These are phyloP conservation scores for Orussus abietinus DNA, from an alignment of 1,140 invertebrate genomes.

Conservation along the genomic window DNA sequence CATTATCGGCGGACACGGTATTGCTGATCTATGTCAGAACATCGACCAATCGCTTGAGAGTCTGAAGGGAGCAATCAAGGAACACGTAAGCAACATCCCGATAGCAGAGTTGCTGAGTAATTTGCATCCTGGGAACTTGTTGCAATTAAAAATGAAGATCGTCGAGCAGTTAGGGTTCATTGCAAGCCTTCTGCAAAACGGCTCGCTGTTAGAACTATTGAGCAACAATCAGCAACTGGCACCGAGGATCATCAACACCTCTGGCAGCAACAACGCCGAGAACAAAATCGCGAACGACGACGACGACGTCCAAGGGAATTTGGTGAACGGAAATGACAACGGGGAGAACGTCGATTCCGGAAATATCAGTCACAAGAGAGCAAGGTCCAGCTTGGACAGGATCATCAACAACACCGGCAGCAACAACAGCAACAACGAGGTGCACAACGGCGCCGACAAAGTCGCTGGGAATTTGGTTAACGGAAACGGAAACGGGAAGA, in stretches of 20 bases:
- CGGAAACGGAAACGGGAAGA: constrained; percentile 3
- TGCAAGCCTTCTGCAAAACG: too few relatives aligned
- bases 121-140: background rate
- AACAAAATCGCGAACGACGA: too few relatives aligned
- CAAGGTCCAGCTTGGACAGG: too few relatives aligned
- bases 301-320: constrained; percentile 1
- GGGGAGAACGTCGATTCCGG: constrained; percentile 7
- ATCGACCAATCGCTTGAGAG: too few relatives aligned
- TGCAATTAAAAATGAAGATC: too few relatives aligned
- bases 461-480: constrained; percentile 11
- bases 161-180: too few relatives aligned
- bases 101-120: constrained; percentile 2
- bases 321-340: constrained; percentile 10
- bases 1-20: too few relatives aligned
- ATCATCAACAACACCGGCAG: constrained; percentile 7
- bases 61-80: too few relatives aligned
- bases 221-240: background rate
- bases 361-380: background rate
- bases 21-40: too few relatives aligned
- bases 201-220: too few relatives aligned
- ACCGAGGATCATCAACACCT: constrained; percentile 13
- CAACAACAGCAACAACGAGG: constrained; percentile 3
- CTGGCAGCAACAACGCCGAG: constrained; percentile 3
- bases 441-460: constrained; percentile 6
- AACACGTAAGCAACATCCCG: background rate